Evolutionary conservation across 1,140 invertebrate species (phyloP).

Genomic region (Drosophila oshimai): DNA sequence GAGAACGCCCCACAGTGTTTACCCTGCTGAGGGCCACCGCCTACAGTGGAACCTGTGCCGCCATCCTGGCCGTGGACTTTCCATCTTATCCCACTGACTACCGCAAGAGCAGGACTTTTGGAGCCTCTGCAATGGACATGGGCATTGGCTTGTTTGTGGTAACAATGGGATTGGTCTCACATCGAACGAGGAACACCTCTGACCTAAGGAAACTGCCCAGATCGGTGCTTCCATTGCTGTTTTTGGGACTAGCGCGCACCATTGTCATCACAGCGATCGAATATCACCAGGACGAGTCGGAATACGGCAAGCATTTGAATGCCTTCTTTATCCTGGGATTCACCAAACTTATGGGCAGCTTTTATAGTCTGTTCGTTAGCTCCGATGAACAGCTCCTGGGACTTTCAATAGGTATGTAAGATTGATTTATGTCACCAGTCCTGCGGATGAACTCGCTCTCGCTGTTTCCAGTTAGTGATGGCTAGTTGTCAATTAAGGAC

Average conservation of each 20-base stretch:
- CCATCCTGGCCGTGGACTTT: slow-evolving; percentile 97
- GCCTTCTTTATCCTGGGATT: slow-evolving; percentile 96
- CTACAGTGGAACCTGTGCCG: slow-evolving; percentile 90
- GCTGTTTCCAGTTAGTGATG: too few relatives aligned
- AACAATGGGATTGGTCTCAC: slow-evolving; percentile 90
- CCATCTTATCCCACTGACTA: slow-evolving; percentile 91
- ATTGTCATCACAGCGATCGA: slow-evolving; percentile 86
- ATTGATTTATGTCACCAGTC: too few relatives aligned
- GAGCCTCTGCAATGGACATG: slow-evolving; percentile 96
- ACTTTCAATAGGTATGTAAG: slow-evolving; percentile 68
- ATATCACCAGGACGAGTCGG: slow-evolving; percentile 93
- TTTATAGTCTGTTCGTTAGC: slow-evolving; percentile 25
- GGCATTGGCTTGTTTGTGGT: slow-evolving; percentile 96
- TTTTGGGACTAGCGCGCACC: slow-evolving; percentile 89
- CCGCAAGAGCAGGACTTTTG: slow-evolving; percentile 93
- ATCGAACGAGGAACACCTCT: slow-evolving; percentile 62
- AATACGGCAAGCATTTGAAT: slow-evolving; percentile 98
- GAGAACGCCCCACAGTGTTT: slow-evolving; percentile 48
- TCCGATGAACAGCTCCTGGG: slow-evolving; percentile 34
- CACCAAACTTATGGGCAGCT: slow-evolving; percentile 89
- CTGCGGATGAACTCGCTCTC: too few relatives aligned
- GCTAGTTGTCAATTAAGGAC: too few relatives aligned
- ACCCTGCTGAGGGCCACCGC: slow-evolving; percentile 86
- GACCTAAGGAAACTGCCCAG: slow-evolving; percentile 74
- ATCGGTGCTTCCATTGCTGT: slow-evolving; percentile 84